phyloP scores from a whole-genome alignment of 2,797 vertebrate genomes.

The Lagocephalus sceleratus region DNA sequence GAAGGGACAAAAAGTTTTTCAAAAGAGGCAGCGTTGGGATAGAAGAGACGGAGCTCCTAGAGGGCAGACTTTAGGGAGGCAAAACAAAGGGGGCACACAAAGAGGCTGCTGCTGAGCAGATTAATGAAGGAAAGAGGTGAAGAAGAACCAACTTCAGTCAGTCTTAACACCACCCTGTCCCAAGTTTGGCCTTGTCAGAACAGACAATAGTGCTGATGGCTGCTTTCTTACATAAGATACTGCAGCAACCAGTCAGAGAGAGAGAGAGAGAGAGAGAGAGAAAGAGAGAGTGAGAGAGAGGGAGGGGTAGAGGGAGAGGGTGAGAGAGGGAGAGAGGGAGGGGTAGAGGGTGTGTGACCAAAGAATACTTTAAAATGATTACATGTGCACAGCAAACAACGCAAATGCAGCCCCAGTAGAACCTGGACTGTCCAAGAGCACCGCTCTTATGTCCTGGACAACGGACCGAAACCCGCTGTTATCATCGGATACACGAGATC shows the following conservation, averaged over 20 bases:
- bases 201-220: slow-evolving; percentile 62
- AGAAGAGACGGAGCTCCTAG: neutral
- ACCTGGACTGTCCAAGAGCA: no score
- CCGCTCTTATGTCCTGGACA: no score
- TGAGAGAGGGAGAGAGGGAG: no score
- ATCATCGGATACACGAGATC: no score
- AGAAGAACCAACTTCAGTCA: slow-evolving; percentile 19
- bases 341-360: no score
- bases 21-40: neutral
- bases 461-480: no score
- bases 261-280: no score
- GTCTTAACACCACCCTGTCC: slow-evolving; percentile 52
- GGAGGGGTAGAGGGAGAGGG: no score
- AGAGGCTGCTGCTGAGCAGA: slow-evolving; percentile 26
- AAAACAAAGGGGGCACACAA: slow-evolving; percentile 43
- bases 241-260: slow-evolving; percentile 41
- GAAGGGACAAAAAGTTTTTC: neutral
- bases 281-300: no score
- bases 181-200: slow-evolving; percentile 50
- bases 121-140: slow-evolving; percentile 28
- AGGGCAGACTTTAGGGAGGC: slow-evolving; percentile 3
- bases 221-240: slow-evolving; percentile 63
- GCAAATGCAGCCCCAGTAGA: no score
- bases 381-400: no score
- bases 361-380: no score